These are phyloP conservation scores for Drosophila prolongata DNA, from an alignment of 2,888 invertebrate genomes.

Conservation along the genomic window DNA sequence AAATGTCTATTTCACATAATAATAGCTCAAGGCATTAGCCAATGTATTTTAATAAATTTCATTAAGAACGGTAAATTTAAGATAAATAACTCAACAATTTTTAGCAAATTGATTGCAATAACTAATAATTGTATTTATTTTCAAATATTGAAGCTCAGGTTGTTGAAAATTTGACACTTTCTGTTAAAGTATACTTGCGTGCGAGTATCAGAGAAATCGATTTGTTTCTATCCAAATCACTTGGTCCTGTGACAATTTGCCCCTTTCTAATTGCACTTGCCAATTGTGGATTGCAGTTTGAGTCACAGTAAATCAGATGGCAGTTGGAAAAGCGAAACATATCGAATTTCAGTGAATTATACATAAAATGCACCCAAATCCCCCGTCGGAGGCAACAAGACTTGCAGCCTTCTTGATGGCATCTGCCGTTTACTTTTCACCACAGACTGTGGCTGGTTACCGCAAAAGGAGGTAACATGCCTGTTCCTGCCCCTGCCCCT, in stretches of 20 bases:
- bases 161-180: too few species aligned
- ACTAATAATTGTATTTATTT: too few species aligned
- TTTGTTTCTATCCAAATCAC: neutral
- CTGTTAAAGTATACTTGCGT: too few species aligned
- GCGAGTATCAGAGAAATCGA: too few species aligned
- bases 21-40: too few species aligned
- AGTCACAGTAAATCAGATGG: slow-evolving; percentile 26
- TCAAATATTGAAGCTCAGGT: too few species aligned
- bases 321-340: slow-evolving; percentile 1
- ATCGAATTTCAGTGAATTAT: slow-evolving; percentile 19
- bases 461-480: slow-evolving; percentile 28
- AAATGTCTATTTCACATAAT: too few species aligned
- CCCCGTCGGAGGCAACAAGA: slow-evolving; percentile 9
- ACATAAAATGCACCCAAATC: slow-evolving; percentile 5
- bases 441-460: slow-evolving; percentile 41
- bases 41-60: too few species aligned
- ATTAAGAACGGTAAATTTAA: too few species aligned
- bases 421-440: slow-evolving; percentile 29
- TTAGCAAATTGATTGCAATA: too few species aligned
- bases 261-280: slow-evolving; percentile 38
- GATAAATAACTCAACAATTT: too few species aligned
- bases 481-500: neutral
- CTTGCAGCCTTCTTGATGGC: slow-evolving; percentile 42
- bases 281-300: slow-evolving; percentile 27
- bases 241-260: slow-evolving; percentile 21